phyloP scores from a whole-genome alignment of 2,888 invertebrate genomes.

The Helleia helle region DNA sequence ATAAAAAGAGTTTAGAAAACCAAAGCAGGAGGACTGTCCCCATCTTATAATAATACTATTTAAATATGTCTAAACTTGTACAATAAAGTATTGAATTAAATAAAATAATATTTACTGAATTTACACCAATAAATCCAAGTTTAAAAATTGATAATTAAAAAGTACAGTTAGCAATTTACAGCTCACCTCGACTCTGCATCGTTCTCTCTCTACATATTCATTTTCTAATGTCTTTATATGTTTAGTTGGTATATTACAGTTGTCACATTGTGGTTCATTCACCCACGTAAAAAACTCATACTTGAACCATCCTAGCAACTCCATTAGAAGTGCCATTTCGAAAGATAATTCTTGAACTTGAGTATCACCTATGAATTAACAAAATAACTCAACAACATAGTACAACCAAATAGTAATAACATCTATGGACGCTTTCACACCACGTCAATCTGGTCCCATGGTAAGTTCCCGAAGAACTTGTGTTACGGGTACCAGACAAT shows the following conservation, averaged over 20 bases:
- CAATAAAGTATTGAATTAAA: no score
- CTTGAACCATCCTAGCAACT: slow-evolving; percentile 94
- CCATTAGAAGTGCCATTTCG: slow-evolving; percentile 83
- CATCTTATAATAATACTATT: no score
- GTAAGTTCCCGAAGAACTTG: no score
- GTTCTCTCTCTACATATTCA: slow-evolving; percentile 51
- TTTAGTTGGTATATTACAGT: slow-evolving; percentile 75
- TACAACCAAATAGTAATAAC: no score
- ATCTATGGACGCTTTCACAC: no score
- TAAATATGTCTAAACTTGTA: no score
- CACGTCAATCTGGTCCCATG: no score
- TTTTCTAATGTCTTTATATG: slow-evolving; percentile 49
- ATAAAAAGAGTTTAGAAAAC: no score
- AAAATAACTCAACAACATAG: no score
- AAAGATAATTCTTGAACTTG: slow-evolving; percentile 67
- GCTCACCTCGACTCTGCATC: slow-evolving; percentile 76
- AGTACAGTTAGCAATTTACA: not conserved
- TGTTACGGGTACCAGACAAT: no score
- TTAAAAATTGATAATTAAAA: not conserved
- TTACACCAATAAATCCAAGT: no score
- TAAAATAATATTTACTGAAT: not conserved
- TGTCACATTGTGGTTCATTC: slow-evolving; percentile 81
- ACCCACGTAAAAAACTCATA: slow-evolving; percentile 94
- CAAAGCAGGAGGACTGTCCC: no score
- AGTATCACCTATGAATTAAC: slow-evolving; percentile 27